Base-by-base conservation (phyloP, 2,797 vertebrate genomes). In the Danio aesculapii region DNA sequence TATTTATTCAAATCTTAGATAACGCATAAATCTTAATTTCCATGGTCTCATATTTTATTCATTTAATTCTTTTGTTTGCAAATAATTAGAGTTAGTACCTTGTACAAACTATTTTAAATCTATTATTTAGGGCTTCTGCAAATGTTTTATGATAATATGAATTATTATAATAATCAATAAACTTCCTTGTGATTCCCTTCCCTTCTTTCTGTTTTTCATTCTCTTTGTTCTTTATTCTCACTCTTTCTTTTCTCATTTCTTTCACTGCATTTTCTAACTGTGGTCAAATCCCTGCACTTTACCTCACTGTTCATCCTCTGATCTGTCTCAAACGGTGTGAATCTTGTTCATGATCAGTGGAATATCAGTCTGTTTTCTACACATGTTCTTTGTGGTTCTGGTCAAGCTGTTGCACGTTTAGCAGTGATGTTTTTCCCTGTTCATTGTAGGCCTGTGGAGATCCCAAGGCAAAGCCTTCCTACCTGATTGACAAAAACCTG, bases 381-480 rank as follows among this genome's bases (percentile, higher is more conserved):
- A 21, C 9, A 39, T 44, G 14, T 80, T 73, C 16, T 21, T 46
- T 30, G 55, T 77, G 19, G 39, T 19, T 14, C 12, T 72, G 44
- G 46, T 73, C 10, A 68, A 83, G 78, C 57, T 75, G 17, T 81
- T 73, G 77, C 78, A 75, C 66, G 71, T 85, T 86, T 77, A 85
- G 72, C 63, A 75, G 79, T 86, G 69, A 77, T 80, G 59, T 73
- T 46, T 69, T 68, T 82, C 47, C 82, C 46, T 83, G 86, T 62
- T 86, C 89, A 61, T 90, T 89, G 66, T 93, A 99, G 98, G 98
- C 98, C 77, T 99, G 98, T 57, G 98, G 98, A 58, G 98, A 99
- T 76, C 97, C 98, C 86, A 99, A 99, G 94, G 98, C 97, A 85
- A 99, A 99, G 91, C 98, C 97, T 85, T 99, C 97, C 58, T 99